phyloP scores from a whole-genome alignment of 2,797 vertebrate species.

The Anguilla anguilla region DNA sequence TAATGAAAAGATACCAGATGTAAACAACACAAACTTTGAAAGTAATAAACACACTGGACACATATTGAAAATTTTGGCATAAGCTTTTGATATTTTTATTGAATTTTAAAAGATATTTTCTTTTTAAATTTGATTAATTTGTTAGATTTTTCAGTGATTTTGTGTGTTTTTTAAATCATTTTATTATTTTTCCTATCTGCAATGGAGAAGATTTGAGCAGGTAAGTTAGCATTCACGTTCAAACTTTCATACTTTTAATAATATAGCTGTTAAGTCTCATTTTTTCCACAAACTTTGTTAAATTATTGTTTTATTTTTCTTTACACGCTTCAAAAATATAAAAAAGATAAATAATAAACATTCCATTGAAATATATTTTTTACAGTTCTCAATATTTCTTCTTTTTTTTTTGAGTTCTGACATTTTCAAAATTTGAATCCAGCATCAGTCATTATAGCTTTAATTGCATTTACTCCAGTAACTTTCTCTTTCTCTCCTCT shows the following conservation, averaged over 20 bases:
- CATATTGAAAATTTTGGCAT: conserved; percentile 67
- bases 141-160: conserved; percentile 61
- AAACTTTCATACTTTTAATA: conserved; percentile 74
- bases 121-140: conserved; percentile 66
- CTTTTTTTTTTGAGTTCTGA: conserved; percentile 48
- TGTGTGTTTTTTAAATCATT: conserved; percentile 46
- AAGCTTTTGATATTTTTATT: conserved; percentile 77
- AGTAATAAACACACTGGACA: conserved; percentile 54
- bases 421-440: conserved; percentile 33
- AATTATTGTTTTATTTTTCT: conserved; percentile 68
- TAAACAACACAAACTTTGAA: conserved; percentile 23
- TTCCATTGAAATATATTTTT: conserved; percentile 80
- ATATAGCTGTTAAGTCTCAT: conserved; percentile 68
- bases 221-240: conserved; percentile 78
- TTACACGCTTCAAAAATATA: conserved; percentile 79
- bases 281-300: conserved; percentile 73
- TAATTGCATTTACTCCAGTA: conserved; percentile 60
- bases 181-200: conserved; percentile 64
- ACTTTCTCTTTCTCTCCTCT: conserved; percentile 56
- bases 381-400: conserved; percentile 68
- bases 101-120: conserved; percentile 61
- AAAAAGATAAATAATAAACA: conserved; percentile 79
- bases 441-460: conserved; percentile 56
- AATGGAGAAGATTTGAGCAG: conserved; percentile 73
- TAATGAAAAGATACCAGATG: neutral